phyloP scores from a whole-genome alignment of 2,797 vertebrate genomes.

The Cyprinodon diabolis region DNA sequence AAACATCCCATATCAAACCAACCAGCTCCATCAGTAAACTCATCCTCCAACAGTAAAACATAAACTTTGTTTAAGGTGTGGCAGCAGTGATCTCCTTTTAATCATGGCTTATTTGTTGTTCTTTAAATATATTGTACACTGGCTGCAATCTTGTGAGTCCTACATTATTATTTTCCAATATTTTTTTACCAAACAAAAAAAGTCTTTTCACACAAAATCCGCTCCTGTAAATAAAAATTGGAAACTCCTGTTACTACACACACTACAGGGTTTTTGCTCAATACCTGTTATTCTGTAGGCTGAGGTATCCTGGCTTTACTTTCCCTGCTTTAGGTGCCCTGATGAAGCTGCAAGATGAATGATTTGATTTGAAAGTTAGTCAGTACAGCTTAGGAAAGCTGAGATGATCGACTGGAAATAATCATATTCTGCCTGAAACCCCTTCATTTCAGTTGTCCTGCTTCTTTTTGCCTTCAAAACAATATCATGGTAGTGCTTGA shows the following conservation, averaged over 20 bases:
- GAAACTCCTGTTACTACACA: constrained; percentile 31
- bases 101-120: background rate
- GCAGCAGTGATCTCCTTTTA: background rate
- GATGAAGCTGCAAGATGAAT: constrained; percentile 28
- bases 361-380: constrained; percentile 57
- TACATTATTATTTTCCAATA: constrained; percentile 21
- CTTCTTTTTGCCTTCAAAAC: constrained; percentile 35
- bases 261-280: background rate
- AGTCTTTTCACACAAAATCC: constrained; percentile 41
- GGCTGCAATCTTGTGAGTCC: constrained; percentile 5
- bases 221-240: constrained; percentile 43
- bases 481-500: constrained; percentile 17
- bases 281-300: constrained; percentile 17
- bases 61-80: background rate
- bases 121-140: background rate
- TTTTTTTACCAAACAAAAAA: constrained; percentile 35
- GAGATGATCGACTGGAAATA: constrained; percentile 59
- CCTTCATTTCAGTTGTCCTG: constrained; percentile 36
- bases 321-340: constrained; percentile 19
- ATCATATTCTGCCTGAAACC: constrained; percentile 56
- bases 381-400: constrained; percentile 39
- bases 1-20: too few species aligned
- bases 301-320: constrained; percentile 10
- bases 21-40: too few species aligned
- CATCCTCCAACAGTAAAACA: too few species aligned